Conservation (phyloP, 2,888 invertebrate genomes). For the Omphaloscelis lunosa region DNA sequence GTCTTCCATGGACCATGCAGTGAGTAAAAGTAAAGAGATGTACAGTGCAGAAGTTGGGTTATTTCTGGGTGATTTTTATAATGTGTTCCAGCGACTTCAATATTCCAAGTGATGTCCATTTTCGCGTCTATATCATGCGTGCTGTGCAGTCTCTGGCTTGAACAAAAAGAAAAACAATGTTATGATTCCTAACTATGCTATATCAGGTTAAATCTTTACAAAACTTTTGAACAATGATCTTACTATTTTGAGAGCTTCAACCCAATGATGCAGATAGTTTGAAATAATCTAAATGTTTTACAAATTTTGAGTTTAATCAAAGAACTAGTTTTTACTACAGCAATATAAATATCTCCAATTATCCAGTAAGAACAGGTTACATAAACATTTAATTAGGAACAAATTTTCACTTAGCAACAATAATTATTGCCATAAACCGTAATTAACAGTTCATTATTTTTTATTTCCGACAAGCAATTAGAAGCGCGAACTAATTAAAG, state of each 20-base stretch:
- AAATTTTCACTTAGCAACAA: constrained; percentile 55
- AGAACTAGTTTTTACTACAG: constrained; percentile 35
- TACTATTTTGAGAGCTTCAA: background rate
- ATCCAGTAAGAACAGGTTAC: constrained; percentile 40
- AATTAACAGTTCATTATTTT: constrained; percentile 62
- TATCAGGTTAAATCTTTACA: background rate
- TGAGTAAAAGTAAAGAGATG: background rate
- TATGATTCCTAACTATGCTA: background rate
- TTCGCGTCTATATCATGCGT: background rate
- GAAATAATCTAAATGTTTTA: constrained; percentile 1
- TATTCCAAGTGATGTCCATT: background rate
- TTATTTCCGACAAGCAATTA: constrained; percentile 62
- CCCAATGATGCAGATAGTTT: background rate
- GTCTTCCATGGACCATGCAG: background rate
- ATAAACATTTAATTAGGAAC: constrained; percentile 62
- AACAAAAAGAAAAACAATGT: background rate
- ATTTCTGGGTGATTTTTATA: background rate
- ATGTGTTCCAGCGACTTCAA: background rate
- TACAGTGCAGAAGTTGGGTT: background rate
- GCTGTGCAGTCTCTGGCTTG: background rate
- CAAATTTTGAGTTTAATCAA: constrained; percentile 20
- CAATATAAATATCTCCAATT: constrained; percentile 44
- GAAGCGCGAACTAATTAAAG: constrained; percentile 51
- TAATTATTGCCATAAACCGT: constrained; percentile 56
- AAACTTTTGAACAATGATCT: background rate